phyloP scores from a whole-genome alignment of 2,113 vertebrate genomes.

The Boleophthalmus pectinirostris region DNA sequence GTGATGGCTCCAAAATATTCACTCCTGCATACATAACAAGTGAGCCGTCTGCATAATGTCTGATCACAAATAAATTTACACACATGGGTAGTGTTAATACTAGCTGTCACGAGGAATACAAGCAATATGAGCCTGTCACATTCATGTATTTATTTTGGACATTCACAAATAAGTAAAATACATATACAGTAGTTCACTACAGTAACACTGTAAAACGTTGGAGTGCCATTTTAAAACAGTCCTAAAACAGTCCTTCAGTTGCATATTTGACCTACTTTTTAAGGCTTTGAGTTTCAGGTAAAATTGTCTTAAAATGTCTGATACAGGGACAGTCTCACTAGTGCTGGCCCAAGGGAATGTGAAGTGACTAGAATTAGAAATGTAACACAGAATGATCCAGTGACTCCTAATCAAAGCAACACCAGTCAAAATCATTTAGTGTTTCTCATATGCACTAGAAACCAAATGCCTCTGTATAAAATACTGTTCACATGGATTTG shows the following conservation, averaged over 20 bases:
- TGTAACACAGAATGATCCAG: neutral
- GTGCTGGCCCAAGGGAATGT: neutral
- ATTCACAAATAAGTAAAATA: constrained; percentile 18
- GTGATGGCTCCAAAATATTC: neutral
- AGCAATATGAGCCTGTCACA: neutral
- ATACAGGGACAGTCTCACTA: neutral
- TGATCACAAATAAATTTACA: neutral
- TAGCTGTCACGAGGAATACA: neutral
- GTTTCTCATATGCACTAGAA: neutral
- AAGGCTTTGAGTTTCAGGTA: constrained; percentile 2
- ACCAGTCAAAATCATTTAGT: neutral
- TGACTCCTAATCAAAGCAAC: neutral
- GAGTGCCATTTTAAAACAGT: constrained; percentile 42
- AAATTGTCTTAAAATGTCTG: neutral
- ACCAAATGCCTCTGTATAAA: neutral
- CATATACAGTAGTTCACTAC: constrained; percentile 20
- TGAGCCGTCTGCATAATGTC: neutral
- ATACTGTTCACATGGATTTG: neutral
- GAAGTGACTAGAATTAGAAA: neutral
- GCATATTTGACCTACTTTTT: constrained; percentile 7
- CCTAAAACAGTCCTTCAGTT: constrained; percentile 22
- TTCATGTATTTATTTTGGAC: neutral
- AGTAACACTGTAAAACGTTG: constrained; percentile 21
- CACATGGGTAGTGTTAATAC: neutral
- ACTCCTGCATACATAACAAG: neutral